phyloP scores from a whole-genome alignment of 1,140 invertebrate species.

The Drosophila subpulchrella region DNA sequence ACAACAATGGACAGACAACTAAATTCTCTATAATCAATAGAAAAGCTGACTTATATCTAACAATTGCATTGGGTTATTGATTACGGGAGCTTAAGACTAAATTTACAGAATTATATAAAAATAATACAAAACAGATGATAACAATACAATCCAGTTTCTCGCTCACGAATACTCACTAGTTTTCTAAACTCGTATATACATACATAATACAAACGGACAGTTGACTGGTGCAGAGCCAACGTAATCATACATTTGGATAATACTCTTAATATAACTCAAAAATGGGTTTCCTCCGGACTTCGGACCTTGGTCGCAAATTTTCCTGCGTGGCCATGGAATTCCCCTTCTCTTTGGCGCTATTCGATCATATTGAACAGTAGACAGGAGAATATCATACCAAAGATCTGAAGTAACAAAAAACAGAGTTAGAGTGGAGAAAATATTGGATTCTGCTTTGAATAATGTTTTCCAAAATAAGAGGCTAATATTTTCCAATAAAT shows the following conservation, averaged over 20 bases:
- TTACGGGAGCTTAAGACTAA: slow-evolving; percentile 33
- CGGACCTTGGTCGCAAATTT: slow-evolving; percentile 1
- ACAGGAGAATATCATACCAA: slow-evolving; percentile 90
- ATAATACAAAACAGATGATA: slow-evolving; percentile 62
- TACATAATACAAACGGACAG: slow-evolving; percentile 51
- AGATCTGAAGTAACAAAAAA: slow-evolving; percentile 77
- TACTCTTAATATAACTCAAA: slow-evolving; percentile 62
- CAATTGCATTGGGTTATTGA: slow-evolving; percentile 12
- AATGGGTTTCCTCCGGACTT: slow-evolving; percentile 50
- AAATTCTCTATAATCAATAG: slow-evolving; percentile 30
- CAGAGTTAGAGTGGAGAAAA: no score
- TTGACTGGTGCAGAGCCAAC: slow-evolving; percentile 21
- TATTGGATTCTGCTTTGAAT: no score
- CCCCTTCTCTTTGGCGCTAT: slow-evolving; percentile 74
- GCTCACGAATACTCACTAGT: slow-evolving; percentile 41
- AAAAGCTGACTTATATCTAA: slow-evolving; percentile 34
- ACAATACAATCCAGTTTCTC: slow-evolving; percentile 32
- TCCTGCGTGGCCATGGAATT: slow-evolving; percentile 12
- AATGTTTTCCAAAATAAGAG: no score
- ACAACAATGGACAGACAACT: slow-evolving; percentile 36
- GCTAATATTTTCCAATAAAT: no score
- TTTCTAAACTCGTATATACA: slow-evolving; percentile 39
- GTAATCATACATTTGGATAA: slow-evolving; percentile 54
- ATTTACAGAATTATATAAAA: slow-evolving; percentile 54
- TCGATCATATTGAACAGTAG: slow-evolving; percentile 90